Evolutionary conservation across 2,888 invertebrate genomes (phyloP).

Genomic region (Acrobasis repandana): DNA sequence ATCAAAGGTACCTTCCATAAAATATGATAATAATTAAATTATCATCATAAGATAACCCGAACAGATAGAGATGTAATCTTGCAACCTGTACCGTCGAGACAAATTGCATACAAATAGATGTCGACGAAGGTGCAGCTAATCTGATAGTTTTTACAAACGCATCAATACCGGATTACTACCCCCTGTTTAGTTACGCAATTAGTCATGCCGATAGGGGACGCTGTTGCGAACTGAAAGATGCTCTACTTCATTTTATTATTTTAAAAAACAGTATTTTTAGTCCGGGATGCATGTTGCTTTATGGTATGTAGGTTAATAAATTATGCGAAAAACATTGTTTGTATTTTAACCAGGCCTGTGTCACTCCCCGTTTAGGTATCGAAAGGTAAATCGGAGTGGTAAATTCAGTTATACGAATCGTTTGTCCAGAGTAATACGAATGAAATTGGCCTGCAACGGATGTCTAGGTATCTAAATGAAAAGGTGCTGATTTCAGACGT

Average conservation of each 20-base stretch:
- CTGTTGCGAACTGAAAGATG: conserved; percentile 34
- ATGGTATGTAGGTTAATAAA: too few relatives aligned
- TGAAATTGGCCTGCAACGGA: too few relatives aligned
- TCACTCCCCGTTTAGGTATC: too few relatives aligned
- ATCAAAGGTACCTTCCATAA: background rate
- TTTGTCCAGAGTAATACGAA: too few relatives aligned
- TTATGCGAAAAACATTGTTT: too few relatives aligned
- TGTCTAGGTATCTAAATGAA: too few relatives aligned
- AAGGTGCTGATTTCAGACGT: too few relatives aligned
- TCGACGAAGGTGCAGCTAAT: conserved; percentile 51
- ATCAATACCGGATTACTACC: conserved; percentile 79
- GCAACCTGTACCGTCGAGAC: conserved; percentile 27
- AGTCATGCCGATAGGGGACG: conserved; percentile 61
- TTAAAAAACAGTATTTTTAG: too few relatives aligned
- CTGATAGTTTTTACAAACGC: conserved; percentile 82
- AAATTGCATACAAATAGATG: conserved; percentile 38
- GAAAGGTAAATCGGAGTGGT: too few relatives aligned
- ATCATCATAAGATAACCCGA: background rate
- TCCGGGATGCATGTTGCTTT: too few relatives aligned
- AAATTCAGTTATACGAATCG: too few relatives aligned
- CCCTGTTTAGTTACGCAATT: conserved; percentile 80
- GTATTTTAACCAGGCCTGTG: too few relatives aligned
- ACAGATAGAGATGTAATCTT: conserved; percentile 18
- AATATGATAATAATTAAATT: background rate
- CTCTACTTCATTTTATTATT: conserved; percentile 41